Conservation (phyloP, 2,888 invertebrate genomes). For the Agrotis segetum region DNA sequence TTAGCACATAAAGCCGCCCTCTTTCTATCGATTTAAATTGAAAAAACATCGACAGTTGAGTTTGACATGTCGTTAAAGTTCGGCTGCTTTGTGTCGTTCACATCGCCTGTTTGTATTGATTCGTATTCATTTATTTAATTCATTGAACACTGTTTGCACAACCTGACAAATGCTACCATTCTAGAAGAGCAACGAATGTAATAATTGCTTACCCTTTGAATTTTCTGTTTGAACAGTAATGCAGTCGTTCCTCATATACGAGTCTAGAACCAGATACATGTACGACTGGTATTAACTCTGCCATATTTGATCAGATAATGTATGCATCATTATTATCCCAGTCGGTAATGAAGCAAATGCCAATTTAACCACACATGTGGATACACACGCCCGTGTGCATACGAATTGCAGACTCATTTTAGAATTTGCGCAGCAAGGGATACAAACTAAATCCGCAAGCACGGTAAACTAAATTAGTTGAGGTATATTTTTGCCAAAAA, state of each 20-base stretch:
- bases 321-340: constrained; percentile 47
- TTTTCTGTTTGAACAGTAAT: constrained; percentile 11
- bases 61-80: constrained; percentile 68
- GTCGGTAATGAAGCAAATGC: constrained; percentile 49
- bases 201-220: constrained; percentile 52
- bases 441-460: constrained; percentile 33
- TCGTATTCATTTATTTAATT: constrained; percentile 73
- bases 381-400: not conserved
- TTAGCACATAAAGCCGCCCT: constrained; percentile 68
- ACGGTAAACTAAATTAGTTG: constrained; percentile 59
- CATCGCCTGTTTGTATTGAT: constrained; percentile 78
- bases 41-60: constrained; percentile 82
- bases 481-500: constrained; percentile 71
- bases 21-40: constrained; percentile 84
- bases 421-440: not conserved
- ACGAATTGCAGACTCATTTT: not conserved
- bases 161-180: constrained; percentile 55
- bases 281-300: constrained; percentile 51
- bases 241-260: constrained; percentile 21
- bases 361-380: constrained; percentile 20
- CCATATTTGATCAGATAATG: constrained; percentile 50
- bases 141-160: constrained; percentile 65
- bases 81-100: constrained; percentile 70
- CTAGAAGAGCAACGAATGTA: constrained; percentile 49
- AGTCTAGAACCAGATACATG: constrained; percentile 26